Conservation (phyloP, 2,113 vertebrate species). For the Crotalus helleri region DNA sequence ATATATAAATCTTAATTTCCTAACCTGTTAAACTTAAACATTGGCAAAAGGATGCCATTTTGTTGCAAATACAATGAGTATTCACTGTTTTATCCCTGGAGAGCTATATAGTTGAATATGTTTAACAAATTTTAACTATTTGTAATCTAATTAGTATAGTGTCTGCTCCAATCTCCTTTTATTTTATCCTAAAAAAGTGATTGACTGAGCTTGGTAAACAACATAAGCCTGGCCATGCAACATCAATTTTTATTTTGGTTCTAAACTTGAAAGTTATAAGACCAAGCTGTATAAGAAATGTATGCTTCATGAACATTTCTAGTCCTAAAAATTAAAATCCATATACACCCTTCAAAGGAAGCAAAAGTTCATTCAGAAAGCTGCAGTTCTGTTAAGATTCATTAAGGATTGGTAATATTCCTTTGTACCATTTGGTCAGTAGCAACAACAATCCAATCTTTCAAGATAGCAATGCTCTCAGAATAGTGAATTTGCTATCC, state of each 20-base stretch:
- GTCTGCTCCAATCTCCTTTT: neutral
- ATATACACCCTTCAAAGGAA: neutral
- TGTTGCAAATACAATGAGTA: neutral
- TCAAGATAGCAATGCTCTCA: neutral
- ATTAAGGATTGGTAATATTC: neutral
- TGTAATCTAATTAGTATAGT: neutral
- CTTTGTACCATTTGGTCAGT: neutral
- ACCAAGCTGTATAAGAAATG: neutral
- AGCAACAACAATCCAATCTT: neutral
- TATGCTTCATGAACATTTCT: neutral
- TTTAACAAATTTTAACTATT: constrained; percentile 1
- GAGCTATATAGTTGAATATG: neutral
- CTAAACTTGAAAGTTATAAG: neutral
- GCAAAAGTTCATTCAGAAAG: neutral
- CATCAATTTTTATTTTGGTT: constrained; percentile 3
- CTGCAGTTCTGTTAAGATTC: neutral
- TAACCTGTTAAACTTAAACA: neutral
- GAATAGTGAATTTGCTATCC: neutral
- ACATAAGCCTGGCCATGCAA: constrained; percentile 1
- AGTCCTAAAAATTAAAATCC: neutral
- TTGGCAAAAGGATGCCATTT: neutral
- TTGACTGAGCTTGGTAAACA: neutral
- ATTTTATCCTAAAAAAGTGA: neutral
- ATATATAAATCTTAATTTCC: neutral
- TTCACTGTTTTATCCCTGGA: neutral